Evolutionary conservation across 2,888 invertebrate species (phyloP).

Genomic region (Camponotus fellah): DNA sequence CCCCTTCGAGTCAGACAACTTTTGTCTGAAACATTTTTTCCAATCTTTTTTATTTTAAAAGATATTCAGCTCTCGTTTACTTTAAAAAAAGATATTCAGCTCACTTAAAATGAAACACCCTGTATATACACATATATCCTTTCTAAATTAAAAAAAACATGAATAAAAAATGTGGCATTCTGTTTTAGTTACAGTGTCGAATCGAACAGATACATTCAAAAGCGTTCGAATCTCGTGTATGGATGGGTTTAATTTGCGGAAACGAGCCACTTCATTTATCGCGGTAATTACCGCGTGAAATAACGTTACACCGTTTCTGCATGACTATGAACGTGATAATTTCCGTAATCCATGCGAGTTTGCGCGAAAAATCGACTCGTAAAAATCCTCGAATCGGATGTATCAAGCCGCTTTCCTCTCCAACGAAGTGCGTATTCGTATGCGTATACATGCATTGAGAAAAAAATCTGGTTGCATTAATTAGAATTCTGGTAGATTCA

Average conservation of each 20-base stretch:
- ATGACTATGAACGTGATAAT: neutral
- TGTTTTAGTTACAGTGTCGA: neutral
- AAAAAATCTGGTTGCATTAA: too few species aligned
- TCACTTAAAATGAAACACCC: too few species aligned
- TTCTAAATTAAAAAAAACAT: neutral
- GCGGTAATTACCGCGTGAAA: slow-evolving; percentile 33
- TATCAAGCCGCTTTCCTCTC: slow-evolving; percentile 5
- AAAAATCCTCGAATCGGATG: slow-evolving; percentile 24
- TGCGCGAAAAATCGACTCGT: slow-evolving; percentile 29
- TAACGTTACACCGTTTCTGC: slow-evolving; percentile 15
- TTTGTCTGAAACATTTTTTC: too few species aligned
- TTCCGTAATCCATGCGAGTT: slow-evolving; percentile 3
- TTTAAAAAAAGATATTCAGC: too few species aligned
- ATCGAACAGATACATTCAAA: neutral
- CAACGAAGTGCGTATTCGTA: neutral
- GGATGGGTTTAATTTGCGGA: slow-evolving; percentile 35
- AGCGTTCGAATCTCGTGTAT: slow-evolving; percentile 9
- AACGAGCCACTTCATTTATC: slow-evolving; percentile 39
- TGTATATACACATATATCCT: neutral
- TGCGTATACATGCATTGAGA: neutral
- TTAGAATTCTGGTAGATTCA: too few species aligned
- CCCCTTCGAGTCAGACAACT: too few species aligned
- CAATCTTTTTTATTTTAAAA: too few species aligned
- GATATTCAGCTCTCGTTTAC: too few species aligned
- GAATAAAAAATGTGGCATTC: neutral